A percentile compares a stretch with the other conserved stretches of the same genome.
Conservation (phyloP, 1,140 invertebrate species). For the Lasioglossum baleicum region DNA sequence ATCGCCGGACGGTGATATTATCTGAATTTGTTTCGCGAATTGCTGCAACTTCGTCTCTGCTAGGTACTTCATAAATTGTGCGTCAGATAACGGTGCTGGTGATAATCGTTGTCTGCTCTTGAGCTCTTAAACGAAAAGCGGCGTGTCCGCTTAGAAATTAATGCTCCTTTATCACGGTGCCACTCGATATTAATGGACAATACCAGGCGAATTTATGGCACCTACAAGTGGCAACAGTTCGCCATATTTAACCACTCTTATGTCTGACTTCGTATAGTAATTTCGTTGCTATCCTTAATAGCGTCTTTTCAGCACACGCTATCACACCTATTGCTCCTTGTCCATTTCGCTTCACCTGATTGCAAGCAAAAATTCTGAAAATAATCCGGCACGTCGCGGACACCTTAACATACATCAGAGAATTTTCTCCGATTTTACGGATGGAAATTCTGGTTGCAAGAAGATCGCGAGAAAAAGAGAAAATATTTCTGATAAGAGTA, state of each 20-base stretch:
- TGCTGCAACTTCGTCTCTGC: background rate
- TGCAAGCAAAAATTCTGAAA: no score
- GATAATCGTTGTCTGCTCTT: background rate
- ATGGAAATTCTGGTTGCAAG: no score
- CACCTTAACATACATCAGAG: no score
- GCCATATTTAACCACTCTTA: background rate
- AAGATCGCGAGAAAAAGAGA: no score
- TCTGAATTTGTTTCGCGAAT: background rate
- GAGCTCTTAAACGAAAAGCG: background rate
- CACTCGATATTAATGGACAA: background rate
- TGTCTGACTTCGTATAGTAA: background rate
- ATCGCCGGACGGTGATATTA: background rate
- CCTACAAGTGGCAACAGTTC: background rate
- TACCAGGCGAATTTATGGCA: slow-evolving; percentile 1
- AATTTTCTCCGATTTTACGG: no score
- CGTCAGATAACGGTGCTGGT: background rate
- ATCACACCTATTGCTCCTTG: no score
- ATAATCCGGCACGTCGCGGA: no score
- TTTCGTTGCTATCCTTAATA: no score
- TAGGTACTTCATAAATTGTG: background rate
- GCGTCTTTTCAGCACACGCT: no score
- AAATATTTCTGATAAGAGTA: no score
- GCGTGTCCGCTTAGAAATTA: background rate
- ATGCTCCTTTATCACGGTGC: slow-evolving; percentile 12
- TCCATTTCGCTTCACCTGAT: no score